Base-by-base conservation (phyloP, 2,797 vertebrate genomes). In the Dryobates pubescens region DNA sequence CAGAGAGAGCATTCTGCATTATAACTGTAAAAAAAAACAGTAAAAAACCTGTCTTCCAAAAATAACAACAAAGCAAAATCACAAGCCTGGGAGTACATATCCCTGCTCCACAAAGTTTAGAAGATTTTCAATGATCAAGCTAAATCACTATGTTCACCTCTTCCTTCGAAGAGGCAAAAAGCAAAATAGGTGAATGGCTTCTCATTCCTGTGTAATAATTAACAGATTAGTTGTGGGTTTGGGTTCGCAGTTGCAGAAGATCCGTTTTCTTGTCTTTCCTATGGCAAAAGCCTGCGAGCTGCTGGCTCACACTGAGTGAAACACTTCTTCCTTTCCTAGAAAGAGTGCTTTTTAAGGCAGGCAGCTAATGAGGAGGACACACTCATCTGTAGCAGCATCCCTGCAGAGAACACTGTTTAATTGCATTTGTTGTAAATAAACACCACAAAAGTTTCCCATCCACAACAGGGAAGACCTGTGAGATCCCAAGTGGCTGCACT, bases 51-150 rank as follows among this genome's bases (percentile, higher is more conserved):
- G n/a, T n/a, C n/a, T n/a, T n/a, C n/a, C n/a, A n/a, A n/a, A n/a
- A n/a, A n/a, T n/a, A 68, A 74, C 27, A 88, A 57, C 41, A 64
- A 56, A 71, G 63, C 65, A 45, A 89, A 57, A 77, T 74, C 68
- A 27, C 58, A 62, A 34, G 32, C 0, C 1, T 0, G 0, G 45
- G 34, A 59, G 78, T 0, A 0, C 17, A 9, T n/a, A 79, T 23
- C 29, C 11, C 43, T 22, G 8, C 13, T 70, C 59, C 54, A 20
- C 45, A 62, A 29, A 73, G 15, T 38, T 84, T 56, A 89, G 61
- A 26, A 88, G 86, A 19, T 82, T 82, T 71, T 53, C 45, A 54
- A 8, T 6, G 4, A 34, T 6, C 14, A 0, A 65, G 84, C 57
- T 63, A 69, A 78, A 86, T 58, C 68, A 58, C 26, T 0, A 0